A percentile compares a stretch with the other conserved stretches of the same genome.
These are phyloP conservation scores for Drosophila demipolita DNA, from an alignment of 2,888 invertebrate species.

Conservation along the genomic window DNA sequence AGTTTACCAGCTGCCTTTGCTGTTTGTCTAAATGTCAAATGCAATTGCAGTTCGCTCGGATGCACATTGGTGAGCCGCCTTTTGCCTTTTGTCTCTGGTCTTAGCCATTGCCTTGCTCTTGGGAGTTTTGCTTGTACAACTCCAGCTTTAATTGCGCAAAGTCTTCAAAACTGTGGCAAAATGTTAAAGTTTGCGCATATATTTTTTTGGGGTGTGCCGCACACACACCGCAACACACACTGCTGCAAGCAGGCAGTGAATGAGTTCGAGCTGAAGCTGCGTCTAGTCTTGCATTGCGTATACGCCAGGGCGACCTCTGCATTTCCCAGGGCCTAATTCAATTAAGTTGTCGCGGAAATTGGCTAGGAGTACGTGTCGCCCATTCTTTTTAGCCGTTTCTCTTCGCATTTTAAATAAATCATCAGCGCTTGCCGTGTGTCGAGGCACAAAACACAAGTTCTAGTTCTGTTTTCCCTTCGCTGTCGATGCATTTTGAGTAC, in stretches of 20 bases:
- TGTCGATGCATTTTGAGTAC: conserved; percentile 76
- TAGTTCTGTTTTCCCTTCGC: conserved; percentile 24
- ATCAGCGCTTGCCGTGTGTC: conserved; percentile 61
- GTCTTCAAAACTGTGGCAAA: conserved; percentile 52
- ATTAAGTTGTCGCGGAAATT: conserved; percentile 75
- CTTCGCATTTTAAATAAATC: conserved; percentile 83
- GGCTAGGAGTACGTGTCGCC: conserved; percentile 64
- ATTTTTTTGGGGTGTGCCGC: conserved; percentile 34
- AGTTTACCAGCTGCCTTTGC: conserved; percentile 52
- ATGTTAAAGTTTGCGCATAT: conserved; percentile 62
- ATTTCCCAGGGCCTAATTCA: conserved; percentile 66
- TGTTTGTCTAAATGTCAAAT: conserved; percentile 78
- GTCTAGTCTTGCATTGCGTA: conserved; percentile 53
- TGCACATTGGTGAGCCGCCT: conserved; percentile 60
- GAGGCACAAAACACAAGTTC: conserved; percentile 24
- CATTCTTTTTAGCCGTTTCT: conserved; percentile 47
- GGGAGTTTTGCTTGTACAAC: conserved; percentile 43
- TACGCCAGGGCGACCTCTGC: conserved; percentile 40
- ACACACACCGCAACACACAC: conserved; percentile 4
- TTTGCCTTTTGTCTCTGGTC: conserved; percentile 12
- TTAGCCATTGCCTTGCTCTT: conserved; percentile 43
- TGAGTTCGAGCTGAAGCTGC: conserved; percentile 17
- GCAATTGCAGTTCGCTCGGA: conserved; percentile 68
- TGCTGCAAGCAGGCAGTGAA: conserved; percentile 25
- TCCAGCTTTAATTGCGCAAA: conserved; percentile 67